phyloP scores from a whole-genome alignment of 2,113 vertebrate species.

The Entosphenus tridentatus region DNA sequence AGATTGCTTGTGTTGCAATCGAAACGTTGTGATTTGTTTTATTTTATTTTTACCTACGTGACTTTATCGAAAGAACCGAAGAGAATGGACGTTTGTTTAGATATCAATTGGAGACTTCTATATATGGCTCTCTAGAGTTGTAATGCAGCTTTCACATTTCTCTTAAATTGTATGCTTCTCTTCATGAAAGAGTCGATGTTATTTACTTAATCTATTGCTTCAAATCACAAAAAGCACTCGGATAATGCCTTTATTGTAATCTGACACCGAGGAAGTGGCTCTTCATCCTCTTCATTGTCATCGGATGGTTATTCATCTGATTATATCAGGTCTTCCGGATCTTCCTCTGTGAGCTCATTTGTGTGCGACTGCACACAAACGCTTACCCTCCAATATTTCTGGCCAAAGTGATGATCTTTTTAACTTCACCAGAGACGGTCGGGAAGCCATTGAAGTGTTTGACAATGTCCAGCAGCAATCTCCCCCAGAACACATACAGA shows the following conservation, averaged over 20 bases:
- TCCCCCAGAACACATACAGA: not conserved
- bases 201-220: not conserved
- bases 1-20: too few relatives aligned
- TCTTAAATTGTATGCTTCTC: not conserved
- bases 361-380: not conserved
- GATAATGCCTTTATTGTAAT: not conserved
- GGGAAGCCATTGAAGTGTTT: conserved; percentile 2
- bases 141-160: not conserved
- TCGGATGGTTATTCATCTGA: not conserved
- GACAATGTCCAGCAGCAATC: not conserved
- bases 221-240: not conserved
- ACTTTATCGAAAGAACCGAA: too few relatives aligned
- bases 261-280: not conserved
- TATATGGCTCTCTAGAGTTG: not conserved
- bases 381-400: not conserved
- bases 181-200: not conserved
- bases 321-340: not conserved
- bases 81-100: not conserved
- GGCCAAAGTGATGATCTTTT: not conserved
- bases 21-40: too few relatives aligned
- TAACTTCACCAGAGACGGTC: not conserved
- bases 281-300: not conserved
- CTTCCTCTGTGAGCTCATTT: not conserved
- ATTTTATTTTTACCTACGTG: too few relatives aligned
- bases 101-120: not conserved